Conservation (phyloP, 2,888 invertebrate species). For the Deilephila elpenor region DNA sequence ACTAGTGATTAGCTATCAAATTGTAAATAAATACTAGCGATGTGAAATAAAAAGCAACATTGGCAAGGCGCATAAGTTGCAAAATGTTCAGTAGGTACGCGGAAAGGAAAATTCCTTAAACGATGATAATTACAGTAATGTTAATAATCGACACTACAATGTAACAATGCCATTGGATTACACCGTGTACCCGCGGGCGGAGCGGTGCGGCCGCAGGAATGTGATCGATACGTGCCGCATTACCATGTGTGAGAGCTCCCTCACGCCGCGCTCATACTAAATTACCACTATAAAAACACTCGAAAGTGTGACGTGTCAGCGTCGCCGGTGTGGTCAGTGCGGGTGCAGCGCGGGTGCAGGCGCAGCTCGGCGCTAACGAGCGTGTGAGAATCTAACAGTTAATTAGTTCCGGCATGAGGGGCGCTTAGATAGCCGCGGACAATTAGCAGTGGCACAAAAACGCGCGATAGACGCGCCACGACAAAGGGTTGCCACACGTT, state of each 20-base stretch:
- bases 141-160: not conserved
- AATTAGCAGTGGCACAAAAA: slow-evolving; percentile 40
- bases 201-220: not conserved
- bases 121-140: not conserved
- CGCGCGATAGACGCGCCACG: slow-evolving; percentile 55
- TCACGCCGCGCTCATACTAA: not conserved
- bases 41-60: too few relatives aligned
- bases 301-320: not conserved
- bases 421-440: slow-evolving; percentile 56
- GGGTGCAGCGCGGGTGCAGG: not conserved
- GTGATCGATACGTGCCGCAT: not conserved
- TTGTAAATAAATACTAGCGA: too few relatives aligned
- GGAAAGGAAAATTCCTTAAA: not conserved
- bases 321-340: not conserved
- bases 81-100: not conserved
- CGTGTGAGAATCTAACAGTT: slow-evolving; percentile 62
- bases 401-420: slow-evolving; percentile 63
- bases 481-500: slow-evolving; percentile 57
- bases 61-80: too few relatives aligned
- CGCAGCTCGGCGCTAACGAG: slow-evolving; percentile 28
- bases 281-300: not conserved
- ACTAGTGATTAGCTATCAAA: too few relatives aligned
- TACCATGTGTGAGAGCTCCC: not conserved
- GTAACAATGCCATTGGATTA: too few relatives aligned
- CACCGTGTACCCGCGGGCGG: not conserved